Evolutionary conservation across 92 coral and sea anemone genomes (phyloP).

Genomic region (Virgularia gustaviana): DNA sequence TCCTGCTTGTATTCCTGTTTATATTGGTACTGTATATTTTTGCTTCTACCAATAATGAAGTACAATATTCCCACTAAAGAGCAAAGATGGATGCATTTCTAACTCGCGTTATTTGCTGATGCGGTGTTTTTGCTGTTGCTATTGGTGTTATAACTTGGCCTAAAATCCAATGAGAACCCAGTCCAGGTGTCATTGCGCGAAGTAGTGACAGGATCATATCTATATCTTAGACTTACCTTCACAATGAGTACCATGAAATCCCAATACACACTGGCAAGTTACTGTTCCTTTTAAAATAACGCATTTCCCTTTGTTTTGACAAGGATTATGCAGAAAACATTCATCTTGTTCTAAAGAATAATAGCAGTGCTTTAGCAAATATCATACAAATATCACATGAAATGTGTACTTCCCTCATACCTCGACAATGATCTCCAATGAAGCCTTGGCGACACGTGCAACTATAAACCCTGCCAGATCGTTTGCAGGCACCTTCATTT

Average conservation of each 20-base stretch:
- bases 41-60: too few relatives aligned
- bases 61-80: too few relatives aligned
- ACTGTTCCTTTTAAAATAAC: background rate
- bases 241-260: slow-evolving; percentile 78
- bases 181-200: too few relatives aligned
- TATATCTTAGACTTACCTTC: slow-evolving; percentile 67
- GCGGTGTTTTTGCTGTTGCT: too few relatives aligned
- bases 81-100: too few relatives aligned
- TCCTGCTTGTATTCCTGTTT: too few relatives aligned
- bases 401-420: too few relatives aligned
- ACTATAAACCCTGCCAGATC: slow-evolving; percentile 70
- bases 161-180: too few relatives aligned
- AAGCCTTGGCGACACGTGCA: slow-evolving; percentile 73
- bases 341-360: slow-evolving; percentile 21
- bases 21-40: too few relatives aligned
- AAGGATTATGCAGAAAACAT: slow-evolving; percentile 42
- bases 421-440: slow-evolving; percentile 74
- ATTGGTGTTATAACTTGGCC: too few relatives aligned
- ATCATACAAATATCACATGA: background rate
- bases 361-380: background rate
- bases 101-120: too few relatives aligned
- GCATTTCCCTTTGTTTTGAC: slow-evolving; percentile 56
- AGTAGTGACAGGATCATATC: too few relatives aligned
- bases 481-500: slow-evolving; percentile 76
- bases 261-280: slow-evolving; percentile 64